Evolutionary conservation across 2,797 vertebrate genomes (phyloP), one percentile per base, ranked within the genome.

Genomic region (Acanthis flammea): DNA sequence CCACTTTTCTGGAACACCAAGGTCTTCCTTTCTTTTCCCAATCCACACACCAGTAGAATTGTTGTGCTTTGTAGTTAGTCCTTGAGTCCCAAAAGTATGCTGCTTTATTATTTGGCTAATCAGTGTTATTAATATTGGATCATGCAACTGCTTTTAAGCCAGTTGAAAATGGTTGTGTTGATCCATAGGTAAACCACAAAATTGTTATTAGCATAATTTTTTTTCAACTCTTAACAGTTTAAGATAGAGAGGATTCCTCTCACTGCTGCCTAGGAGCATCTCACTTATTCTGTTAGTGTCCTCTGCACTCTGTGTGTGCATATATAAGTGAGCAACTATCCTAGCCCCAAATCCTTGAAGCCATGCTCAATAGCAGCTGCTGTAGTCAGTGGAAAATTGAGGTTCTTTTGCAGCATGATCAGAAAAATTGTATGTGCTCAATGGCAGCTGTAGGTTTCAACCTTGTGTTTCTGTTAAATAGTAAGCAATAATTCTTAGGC

Each of bases 241-340:
- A 37, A 53, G 10, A 27, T 25, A 35, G 47, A 67, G 54, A 65
- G 42, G 21, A 7, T 74, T 77, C 10, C 31, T 90, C 30, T 77
- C 33, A 28, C 30, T 67, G 39, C 39, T 83, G 61, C 28, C 19
- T 50, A 12, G 87, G 50, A 74, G 6, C 23, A 37, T 63, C 68
- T 82, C 37, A 39, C 12, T 45, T 78, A 50, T 3, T 85, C 57
- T 4, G 1, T 45, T 77, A 0, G 1, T 53, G 33, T 82, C 12
- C 13, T 73, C 22, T 55, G 12, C 0, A 0, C 21, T 80, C 33
- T 67, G 0, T 28, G 14, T 75, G 21, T n/a, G 17, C 4, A 0
- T 55, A 12, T 70, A 42, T 18, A 54, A 12, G n/a, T 86, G 48
- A 24, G 70, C 51, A 88, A 22, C 86, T 75, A 51, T 7, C n/a